A percentile compares a stretch with the other conserved stretches of the same genome.
Evolutionary conservation across 1,140 invertebrate genomes (phyloP).

Genomic region (Pteromalus puparum): DNA sequence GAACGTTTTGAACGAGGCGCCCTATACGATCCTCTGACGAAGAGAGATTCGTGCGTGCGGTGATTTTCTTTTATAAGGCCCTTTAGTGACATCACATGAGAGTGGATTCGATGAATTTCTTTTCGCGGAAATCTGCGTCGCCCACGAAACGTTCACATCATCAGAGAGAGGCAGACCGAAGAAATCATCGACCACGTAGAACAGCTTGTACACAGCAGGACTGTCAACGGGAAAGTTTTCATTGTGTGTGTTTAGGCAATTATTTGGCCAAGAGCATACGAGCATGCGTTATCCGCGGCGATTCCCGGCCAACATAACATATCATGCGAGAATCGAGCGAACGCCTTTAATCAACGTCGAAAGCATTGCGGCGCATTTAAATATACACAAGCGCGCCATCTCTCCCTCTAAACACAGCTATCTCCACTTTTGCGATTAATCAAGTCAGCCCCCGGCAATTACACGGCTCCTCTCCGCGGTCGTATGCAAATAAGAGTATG

Average conservation of each 20-base stretch:
- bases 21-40: no score
- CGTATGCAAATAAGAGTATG: conserved; percentile 39
- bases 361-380: not conserved
- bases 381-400: conserved; percentile 15
- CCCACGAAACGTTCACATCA: no score
- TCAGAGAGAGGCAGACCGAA: no score
- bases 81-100: no score
- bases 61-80: no score
- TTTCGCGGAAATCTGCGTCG: no score
- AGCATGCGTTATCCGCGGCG: not conserved
- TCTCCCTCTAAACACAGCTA: not conserved
- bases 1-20: not conserved
- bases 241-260: not conserved
- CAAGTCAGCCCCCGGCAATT: conserved; percentile 35
- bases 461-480: not conserved
- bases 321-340: not conserved
- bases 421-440: conserved; percentile 30
- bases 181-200: no score
- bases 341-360: not conserved
- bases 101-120: no score
- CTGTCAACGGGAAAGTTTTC: not conserved
- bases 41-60: no score
- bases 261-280: conserved; percentile 31
- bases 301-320: not conserved
- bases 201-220: no score